These are phyloP conservation scores for Arctopsyche grandis DNA, from an alignment of 1,140 invertebrate genomes.

Conservation along the genomic window DNA sequence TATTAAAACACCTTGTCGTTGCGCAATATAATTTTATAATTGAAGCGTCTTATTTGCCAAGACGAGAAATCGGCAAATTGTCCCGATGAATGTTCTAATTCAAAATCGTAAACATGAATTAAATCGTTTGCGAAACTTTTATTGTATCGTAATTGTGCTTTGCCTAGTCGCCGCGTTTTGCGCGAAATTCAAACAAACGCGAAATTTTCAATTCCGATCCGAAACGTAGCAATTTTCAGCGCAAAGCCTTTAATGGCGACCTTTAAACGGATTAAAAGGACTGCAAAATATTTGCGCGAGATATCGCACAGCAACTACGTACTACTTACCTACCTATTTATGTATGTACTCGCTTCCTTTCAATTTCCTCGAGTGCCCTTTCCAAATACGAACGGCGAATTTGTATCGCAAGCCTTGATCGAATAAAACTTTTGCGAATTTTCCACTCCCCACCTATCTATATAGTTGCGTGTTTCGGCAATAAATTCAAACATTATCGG, in stretches of 20 bases:
- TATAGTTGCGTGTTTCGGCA: not conserved
- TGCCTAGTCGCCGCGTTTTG: not conserved
- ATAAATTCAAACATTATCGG: not conserved
- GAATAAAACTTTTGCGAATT: slow-evolving; percentile 1
- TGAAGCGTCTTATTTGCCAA: no score
- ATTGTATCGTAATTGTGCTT: not conserved
- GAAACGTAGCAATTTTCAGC: slow-evolving; percentile 18
- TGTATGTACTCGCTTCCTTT: not conserved
- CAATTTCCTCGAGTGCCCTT: slow-evolving; percentile 23
- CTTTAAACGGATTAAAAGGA: slow-evolving; percentile 27
- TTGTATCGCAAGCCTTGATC: not conserved
- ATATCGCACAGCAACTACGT: slow-evolving; percentile 18
- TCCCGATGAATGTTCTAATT: no score
- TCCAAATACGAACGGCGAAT: not conserved
- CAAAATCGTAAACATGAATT: no score
- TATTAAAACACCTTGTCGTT: no score
- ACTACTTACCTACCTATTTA: no score
- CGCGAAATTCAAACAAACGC: not conserved
- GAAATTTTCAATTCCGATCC: slow-evolving; percentile 23
- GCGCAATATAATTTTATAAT: no score
- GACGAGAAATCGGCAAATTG: no score
- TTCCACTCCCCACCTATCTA: not conserved
- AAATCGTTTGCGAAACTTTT: no score
- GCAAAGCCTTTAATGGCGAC: slow-evolving; percentile 22
- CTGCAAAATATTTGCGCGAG: slow-evolving; percentile 23